Conservation (phyloP, 2,797 vertebrate genomes). For the Falco cherrug region DNA sequence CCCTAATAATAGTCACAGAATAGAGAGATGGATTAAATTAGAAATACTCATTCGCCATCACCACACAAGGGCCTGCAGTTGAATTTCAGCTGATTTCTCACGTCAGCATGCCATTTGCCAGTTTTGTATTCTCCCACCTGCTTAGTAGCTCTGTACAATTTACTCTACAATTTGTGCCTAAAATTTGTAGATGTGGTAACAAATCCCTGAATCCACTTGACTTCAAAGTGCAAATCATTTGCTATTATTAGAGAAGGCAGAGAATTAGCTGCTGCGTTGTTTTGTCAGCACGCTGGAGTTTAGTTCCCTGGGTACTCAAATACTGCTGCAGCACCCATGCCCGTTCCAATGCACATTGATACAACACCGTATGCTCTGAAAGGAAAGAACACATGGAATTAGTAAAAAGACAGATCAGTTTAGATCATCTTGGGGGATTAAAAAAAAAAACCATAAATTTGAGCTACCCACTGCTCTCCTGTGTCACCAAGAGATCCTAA, state of each 20-base stretch:
- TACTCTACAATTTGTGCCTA: neutral
- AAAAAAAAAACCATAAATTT: neutral
- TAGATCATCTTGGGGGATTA: neutral
- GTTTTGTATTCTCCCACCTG: neutral
- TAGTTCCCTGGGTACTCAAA: conserved; percentile 83
- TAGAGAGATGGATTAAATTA: neutral
- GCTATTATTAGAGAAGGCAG: neutral
- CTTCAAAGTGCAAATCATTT: neutral
- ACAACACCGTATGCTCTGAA: conserved; percentile 88
- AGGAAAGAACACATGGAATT: accelerated
- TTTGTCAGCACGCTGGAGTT: neutral
- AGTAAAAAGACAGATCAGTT: neutral
- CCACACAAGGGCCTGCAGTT: neutral
- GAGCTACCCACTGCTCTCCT: neutral
- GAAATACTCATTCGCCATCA: neutral
- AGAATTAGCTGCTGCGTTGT: neutral
- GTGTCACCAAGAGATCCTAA: neutral
- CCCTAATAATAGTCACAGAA: neutral
- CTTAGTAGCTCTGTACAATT: neutral
- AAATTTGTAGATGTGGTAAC: neutral
- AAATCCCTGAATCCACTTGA: neutral
- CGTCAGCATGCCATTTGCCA: neutral
- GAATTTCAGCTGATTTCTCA: neutral
- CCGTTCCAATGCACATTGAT: conserved; percentile 94
- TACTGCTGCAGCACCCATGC: conserved; percentile 91